Percentiles rank a stretch among this genome's conserved stretches.
phyloP scores from a whole-genome alignment of 2,888 invertebrate species.

The Diabrotica balteata region DNA sequence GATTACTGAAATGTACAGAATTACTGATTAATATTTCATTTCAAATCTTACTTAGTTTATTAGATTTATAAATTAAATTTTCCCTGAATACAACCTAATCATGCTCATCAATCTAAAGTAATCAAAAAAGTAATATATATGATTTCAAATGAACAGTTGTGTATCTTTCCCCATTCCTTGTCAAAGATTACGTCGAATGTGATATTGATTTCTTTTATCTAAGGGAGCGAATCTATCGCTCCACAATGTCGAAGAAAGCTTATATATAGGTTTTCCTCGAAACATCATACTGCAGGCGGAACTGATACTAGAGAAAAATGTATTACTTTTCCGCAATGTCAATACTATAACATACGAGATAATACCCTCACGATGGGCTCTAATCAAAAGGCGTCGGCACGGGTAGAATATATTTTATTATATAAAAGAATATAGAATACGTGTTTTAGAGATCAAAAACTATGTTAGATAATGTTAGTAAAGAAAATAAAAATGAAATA shows the following conservation, averaged over 20 bases:
- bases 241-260: slow-evolving; percentile 2
- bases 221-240: slow-evolving; percentile 7
- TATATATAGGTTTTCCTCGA: slow-evolving; percentile 11
- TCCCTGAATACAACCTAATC: too few species aligned
- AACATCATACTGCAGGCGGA: slow-evolving; percentile 17
- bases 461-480: too few species aligned
- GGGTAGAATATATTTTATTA: neutral
- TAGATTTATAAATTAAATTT: too few species aligned
- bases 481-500: too few species aligned
- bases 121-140: too few species aligned
- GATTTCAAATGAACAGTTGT: too few species aligned
- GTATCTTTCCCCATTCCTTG: neutral
- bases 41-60: too few species aligned
- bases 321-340: slow-evolving; percentile 15
- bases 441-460: too few species aligned
- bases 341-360: slow-evolving; percentile 17
- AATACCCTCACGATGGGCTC: slow-evolving; percentile 7
- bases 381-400: neutral
- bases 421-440: neutral
- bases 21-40: too few species aligned
- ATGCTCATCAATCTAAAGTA: too few species aligned
- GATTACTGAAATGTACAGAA: too few species aligned
- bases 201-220: slow-evolving; percentile 17
- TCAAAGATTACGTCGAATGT: slow-evolving; percentile 21
- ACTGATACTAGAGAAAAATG: slow-evolving; percentile 18